Evolutionary conservation across 35 echinoderm and acorn worm genomes (phyloP).

Genomic region (Anneissia japonica): DNA sequence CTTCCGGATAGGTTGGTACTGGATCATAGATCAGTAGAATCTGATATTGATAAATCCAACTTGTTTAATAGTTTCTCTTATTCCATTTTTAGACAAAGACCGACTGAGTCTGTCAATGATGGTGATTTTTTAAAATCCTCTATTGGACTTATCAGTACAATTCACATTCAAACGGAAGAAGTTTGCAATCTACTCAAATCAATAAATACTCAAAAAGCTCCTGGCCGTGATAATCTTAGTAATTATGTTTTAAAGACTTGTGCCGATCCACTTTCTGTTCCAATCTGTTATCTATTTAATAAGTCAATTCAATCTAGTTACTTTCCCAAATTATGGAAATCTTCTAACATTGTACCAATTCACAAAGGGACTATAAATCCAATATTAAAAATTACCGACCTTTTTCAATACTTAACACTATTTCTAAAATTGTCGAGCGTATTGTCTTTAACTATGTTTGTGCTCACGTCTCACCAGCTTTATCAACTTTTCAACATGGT

Average conservation of each 20-base stretch:
- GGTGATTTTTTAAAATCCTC: not conserved
- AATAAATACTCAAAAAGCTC: not conserved
- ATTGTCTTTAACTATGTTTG: not conserved
- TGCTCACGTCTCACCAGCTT: no score
- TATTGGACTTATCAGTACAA: not conserved
- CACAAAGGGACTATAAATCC: not conserved
- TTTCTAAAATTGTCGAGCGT: not conserved
- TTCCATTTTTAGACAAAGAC: not conserved
- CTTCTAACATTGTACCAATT: slow-evolving; percentile 13
- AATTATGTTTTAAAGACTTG: slow-evolving; percentile 8
- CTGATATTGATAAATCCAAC: slow-evolving; percentile 1
- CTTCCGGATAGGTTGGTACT: not conserved
- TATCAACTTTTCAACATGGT: no score
- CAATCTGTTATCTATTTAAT: not conserved
- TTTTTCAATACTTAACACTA: not conserved
- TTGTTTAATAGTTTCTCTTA: slow-evolving; percentile 1
- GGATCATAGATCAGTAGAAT: not conserved
- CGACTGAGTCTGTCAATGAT: not conserved
- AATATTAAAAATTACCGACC: not conserved
- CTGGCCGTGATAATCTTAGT: not conserved
- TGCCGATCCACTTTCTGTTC: not conserved
- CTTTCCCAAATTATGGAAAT: not conserved
- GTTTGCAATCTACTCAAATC: not conserved
- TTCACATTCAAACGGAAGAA: not conserved
- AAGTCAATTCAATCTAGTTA: not conserved